A percentile compares a stretch with the other conserved stretches of the same genome.
Evolutionary conservation across 2,888 invertebrate genomes (phyloP).

Genomic region (Dioctria linearis): DNA sequence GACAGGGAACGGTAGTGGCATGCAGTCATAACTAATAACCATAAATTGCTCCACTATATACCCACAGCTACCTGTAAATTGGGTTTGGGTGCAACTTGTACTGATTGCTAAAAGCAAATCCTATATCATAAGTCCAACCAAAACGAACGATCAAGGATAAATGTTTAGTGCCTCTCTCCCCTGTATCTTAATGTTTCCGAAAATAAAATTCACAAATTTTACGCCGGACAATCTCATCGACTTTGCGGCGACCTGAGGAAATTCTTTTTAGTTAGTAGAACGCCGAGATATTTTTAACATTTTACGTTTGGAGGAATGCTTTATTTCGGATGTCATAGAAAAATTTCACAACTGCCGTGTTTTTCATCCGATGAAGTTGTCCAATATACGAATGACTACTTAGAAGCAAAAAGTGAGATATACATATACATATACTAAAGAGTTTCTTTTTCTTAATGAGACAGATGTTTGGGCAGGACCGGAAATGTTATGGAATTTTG

Average conservation of each 20-base stretch:
- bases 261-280: conserved; percentile 36
- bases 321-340: conserved; percentile 29
- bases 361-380: conserved; percentile 9
- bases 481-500: background rate
- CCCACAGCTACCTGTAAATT: no score
- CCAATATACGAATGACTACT: background rate
- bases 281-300: conserved; percentile 43
- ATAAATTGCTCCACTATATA: no score
- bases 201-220: conserved; percentile 17
- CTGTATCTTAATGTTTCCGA: background rate
- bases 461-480: conserved; percentile 15
- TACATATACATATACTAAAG: background rate
- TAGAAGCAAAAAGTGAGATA: conserved; percentile 3
- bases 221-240: conserved; percentile 44
- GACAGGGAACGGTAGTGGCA: no score
- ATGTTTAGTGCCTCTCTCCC: background rate
- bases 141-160: conserved; percentile 32
- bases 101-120: background rate
- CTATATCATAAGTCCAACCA: conserved; percentile 1
- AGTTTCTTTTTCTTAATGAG: conserved; percentile 8
- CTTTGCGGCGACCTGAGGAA: conserved; percentile 35
- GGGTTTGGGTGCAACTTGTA: no score
- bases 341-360: conserved; percentile 31
- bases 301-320: conserved; percentile 28
- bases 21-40: background rate